A percentile compares a stretch with the other conserved stretches of the same genome.
Conservation (phyloP, 2,888 invertebrate genomes). For the Steromphala cineraria region DNA sequence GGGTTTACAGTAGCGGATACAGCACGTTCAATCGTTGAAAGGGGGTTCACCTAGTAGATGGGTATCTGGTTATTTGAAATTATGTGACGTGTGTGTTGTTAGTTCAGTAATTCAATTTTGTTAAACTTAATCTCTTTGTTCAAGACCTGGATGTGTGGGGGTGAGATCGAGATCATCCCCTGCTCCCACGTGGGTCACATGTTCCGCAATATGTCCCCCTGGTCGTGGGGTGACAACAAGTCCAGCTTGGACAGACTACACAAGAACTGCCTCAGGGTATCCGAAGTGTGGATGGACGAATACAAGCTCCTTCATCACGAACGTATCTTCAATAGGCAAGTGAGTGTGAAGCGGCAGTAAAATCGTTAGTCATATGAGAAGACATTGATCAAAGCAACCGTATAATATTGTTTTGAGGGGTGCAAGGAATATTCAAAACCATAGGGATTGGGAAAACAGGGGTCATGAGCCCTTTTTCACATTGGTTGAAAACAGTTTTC, state of each 20-base stretch:
- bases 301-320: slow-evolving; percentile 78
- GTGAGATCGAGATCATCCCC: slow-evolving; percentile 90
- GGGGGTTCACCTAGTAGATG: too few species aligned
- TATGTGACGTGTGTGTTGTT: too few species aligned
- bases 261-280: slow-evolving; percentile 92
- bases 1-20: too few species aligned
- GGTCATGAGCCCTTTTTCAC: too few species aligned
- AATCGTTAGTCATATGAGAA: not conserved
- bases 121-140: not conserved
- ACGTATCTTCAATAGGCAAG: slow-evolving; percentile 27
- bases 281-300: slow-evolving; percentile 97
- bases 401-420: too few species aligned
- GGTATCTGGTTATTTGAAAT: too few species aligned
- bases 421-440: too few species aligned
- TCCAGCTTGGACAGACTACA: slow-evolving; percentile 87
- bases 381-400: too few species aligned
- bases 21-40: too few species aligned
- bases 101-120: too few species aligned
- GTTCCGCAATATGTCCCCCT: slow-evolving; percentile 92
- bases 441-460: too few species aligned
- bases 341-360: not conserved
- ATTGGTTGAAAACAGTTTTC: too few species aligned
- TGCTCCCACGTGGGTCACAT: slow-evolving; percentile 97
- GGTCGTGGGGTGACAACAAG: slow-evolving; percentile 82
- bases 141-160: slow-evolving; percentile 97